Evolutionary conservation across 2,113 vertebrate species (phyloP), one percentile per base, ranked within the genome.

Genomic region (Paradisaea rubra): DNA sequence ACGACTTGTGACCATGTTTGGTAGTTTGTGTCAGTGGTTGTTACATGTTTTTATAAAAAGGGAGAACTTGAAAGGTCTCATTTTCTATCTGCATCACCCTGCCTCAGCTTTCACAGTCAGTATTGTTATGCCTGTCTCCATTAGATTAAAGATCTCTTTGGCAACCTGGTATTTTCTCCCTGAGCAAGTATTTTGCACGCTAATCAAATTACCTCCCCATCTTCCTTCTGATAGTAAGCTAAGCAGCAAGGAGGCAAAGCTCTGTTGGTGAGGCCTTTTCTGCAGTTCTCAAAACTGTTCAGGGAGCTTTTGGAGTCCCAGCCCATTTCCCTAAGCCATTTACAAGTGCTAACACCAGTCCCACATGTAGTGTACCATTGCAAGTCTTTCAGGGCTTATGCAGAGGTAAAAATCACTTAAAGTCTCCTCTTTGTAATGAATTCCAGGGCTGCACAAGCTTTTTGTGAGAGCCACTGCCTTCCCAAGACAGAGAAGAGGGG

Each of bases 141-240:
- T 80, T 54, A 96, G 81, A 76, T 83, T 73, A 81, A 93, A 92
- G 42, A 95, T 89, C 81, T 92, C 91, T 94, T 71, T 86, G 86
- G 81, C 86, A 95, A 93, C 80, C 69, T 81, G 52, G 64, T 78
- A 77, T 92, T 90, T 94, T 92, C 88, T 92, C 61, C 64, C 69
- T 54, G 52, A 80, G 86, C 64, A 91, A 78, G 47, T 81, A 84
- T 81, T 94, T 76, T 89, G 81, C 73, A 82, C 57, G 1, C 73
- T 91, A 94, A 96, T 92, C 81, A 91, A 94, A 91, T 80, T 69
- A 87, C 37, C 65, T 81, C 70, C 85, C 70, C 63, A 20, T 89
- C 81, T 89, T 93, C 81, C 66, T 89, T 89, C 50, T 79, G 77
- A 47, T 45, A 88, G 88, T 69, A 80, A 91, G 66, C 88, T 65